Evolutionary conservation across 1,140 invertebrate genomes (phyloP), one percentile per base, ranked within the genome.

Genomic region (Sesamia nonagrioides): DNA sequence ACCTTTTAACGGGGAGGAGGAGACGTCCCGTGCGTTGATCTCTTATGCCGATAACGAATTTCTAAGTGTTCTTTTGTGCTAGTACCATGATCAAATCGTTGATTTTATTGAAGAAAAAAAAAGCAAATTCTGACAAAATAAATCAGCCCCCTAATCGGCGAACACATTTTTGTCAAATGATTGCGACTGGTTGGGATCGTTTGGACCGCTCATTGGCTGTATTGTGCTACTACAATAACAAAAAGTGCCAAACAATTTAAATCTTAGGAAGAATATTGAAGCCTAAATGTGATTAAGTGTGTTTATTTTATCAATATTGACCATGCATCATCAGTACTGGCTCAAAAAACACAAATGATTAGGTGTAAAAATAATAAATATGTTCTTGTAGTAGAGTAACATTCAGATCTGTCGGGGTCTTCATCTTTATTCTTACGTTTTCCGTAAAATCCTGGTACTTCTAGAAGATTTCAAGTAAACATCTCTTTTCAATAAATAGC

Each of bases 31-130:
- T 15, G 27, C 48, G 15, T 76, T 78, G 84, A 86, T 86, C 83
- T 85, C 83, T 82, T 60, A 45, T 80, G 82, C 83, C 82, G 81
- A 87, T 87, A 86, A 82, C 86, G 79, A 83, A 85, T 83, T 68
- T 66, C 17, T 33, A 3, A 27, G 42, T 35, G 58, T 52, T n/a
- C 17, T 54, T 50, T 82, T 17, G 11, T 58, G 21, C 18, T 17
- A 40, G 37, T 74, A 61, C 18, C 27, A 33, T 35, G 9, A 40
- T n/a, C 13, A 17, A 18, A 11, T 69, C 27, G 42, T 69, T 48
- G 27, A 15, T 48, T 48, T 69, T 27, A 27, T 21, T 35, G 1
- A 15, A 60, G 35, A 18, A 56, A 21, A 0, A 1, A 21, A 54
- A 7, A 54, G 17, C n/a, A n/a, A n/a, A 54, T 18, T 2, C n/a